These are phyloP conservation scores for Paraescarpia echinospica DNA, from an alignment of 1,140 invertebrate species.

Conservation along the genomic window DNA sequence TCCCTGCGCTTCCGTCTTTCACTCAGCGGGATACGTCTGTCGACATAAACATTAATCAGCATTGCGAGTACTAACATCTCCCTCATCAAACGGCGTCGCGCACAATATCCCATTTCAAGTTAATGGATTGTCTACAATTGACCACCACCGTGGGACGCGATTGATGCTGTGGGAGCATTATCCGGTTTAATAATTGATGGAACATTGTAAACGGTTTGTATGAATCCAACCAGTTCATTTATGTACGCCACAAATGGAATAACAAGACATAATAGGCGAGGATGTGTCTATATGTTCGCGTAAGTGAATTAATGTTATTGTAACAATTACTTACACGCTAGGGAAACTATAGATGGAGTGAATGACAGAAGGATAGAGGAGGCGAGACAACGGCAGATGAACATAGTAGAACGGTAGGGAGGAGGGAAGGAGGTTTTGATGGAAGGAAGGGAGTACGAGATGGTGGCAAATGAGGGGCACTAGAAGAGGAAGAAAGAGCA, in stretches of 20 bases:
- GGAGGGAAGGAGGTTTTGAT: no score
- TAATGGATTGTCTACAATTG: background rate
- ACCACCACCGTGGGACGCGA: background rate
- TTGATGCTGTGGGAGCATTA: background rate
- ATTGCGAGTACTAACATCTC: background rate
- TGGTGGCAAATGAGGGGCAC: no score
- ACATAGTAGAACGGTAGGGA: no score
- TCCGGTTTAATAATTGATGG: background rate
- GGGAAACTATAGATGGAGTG: no score
- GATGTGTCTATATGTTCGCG: background rate
- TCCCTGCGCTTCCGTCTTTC: background rate
- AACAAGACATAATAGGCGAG: background rate
- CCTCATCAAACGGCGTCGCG: background rate
- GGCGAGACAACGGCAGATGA: no score
- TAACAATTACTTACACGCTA: no score
- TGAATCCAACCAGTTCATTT: background rate
- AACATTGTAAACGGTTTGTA: background rate
- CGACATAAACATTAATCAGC: background rate
- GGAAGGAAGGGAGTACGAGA: no score
- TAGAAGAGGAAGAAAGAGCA: no score
- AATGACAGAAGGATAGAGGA: no score
- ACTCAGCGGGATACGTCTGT: background rate
- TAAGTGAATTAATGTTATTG: background rate
- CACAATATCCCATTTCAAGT: background rate
- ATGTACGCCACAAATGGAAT: background rate